A percentile compares a stretch with the other conserved stretches of the same genome.
Conservation (phyloP, 2,797 vertebrate species). For the Pipistrellus pipistrellus region DNA sequence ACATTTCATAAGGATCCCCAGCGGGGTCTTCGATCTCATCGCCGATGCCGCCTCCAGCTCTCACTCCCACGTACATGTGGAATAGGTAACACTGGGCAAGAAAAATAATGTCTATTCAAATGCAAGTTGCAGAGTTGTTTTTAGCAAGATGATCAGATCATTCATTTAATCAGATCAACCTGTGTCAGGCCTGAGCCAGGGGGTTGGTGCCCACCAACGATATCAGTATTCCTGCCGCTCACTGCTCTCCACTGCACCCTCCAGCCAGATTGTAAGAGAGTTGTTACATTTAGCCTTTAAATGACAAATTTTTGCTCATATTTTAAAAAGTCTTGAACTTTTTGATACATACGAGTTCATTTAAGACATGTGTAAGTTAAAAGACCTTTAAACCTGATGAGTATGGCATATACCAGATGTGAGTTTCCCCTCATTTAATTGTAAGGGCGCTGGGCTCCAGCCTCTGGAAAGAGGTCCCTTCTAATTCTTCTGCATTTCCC, state of each 20-base stretch:
- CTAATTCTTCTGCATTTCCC: not conserved
- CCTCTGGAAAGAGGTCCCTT: not conserved
- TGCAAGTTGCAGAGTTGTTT: not conserved
- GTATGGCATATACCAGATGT: not conserved
- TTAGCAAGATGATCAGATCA: not conserved
- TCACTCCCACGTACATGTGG: slow-evolving; percentile 99
- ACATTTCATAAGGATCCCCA: slow-evolving; percentile 98
- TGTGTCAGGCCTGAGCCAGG: not conserved
- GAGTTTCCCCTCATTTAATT: not conserved
- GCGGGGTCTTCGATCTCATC: slow-evolving; percentile 99
- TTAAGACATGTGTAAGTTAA: accelerated
- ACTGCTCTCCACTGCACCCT: not conserved
- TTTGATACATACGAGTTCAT: not conserved
- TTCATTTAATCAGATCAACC: no score
- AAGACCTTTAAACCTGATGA: not conserved
- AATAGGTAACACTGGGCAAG: slow-evolving; percentile 96
- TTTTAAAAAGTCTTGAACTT: not conserved
- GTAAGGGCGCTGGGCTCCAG: not conserved
- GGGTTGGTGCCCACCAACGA: not conserved
- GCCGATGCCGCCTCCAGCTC: slow-evolving; percentile 98
- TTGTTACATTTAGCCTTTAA: not conserved
- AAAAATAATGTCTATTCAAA: slow-evolving; percentile 24
- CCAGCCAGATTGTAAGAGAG: not conserved
- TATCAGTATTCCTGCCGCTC: accelerated
- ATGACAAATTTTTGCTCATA: not conserved